These are phyloP conservation scores for Eulemur albifrons DNA, from an alignment of 2,797 vertebrate genomes.

Conservation along the genomic window DNA sequence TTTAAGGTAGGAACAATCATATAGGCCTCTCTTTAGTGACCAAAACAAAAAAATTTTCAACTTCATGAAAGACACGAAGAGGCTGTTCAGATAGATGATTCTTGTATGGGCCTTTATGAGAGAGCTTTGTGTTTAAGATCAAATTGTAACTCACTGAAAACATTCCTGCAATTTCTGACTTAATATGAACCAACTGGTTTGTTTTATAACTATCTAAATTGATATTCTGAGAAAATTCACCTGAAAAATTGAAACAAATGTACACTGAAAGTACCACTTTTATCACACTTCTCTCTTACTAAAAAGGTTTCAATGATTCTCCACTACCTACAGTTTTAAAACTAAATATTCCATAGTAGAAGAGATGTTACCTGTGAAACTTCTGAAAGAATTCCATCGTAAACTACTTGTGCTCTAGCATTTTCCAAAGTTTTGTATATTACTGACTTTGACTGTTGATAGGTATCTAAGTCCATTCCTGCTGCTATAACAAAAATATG, in stretches of 20 bases:
- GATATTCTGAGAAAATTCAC: constrained; percentile 49
- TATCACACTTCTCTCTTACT: constrained; percentile 1
- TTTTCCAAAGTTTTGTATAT: background rate
- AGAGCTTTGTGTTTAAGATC: background rate
- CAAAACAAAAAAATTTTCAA: background rate
- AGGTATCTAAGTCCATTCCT: background rate
- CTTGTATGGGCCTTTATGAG: background rate
- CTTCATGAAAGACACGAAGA: background rate
- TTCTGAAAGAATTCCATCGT: background rate
- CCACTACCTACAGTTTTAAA: constrained; percentile 23
- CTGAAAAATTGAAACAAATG: constrained; percentile 26
- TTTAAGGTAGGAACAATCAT: background rate
- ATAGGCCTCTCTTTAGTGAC: background rate
- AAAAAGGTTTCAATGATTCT: constrained; percentile 16
- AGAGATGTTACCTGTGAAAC: background rate
- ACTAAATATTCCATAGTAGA: constrained; percentile 31
- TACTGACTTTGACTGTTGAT: background rate
- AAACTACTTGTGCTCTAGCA: background rate
- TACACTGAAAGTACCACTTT: constrained; percentile 11
- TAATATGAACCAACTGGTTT: background rate
- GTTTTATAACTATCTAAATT: constrained; percentile 22
- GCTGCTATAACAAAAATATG: background rate
- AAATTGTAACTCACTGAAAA: background rate
- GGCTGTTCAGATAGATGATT: background rate
- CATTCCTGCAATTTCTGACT: background rate